Conservation (phyloP, 2,888 invertebrate species). For the Drosophila maculinotata region DNA sequence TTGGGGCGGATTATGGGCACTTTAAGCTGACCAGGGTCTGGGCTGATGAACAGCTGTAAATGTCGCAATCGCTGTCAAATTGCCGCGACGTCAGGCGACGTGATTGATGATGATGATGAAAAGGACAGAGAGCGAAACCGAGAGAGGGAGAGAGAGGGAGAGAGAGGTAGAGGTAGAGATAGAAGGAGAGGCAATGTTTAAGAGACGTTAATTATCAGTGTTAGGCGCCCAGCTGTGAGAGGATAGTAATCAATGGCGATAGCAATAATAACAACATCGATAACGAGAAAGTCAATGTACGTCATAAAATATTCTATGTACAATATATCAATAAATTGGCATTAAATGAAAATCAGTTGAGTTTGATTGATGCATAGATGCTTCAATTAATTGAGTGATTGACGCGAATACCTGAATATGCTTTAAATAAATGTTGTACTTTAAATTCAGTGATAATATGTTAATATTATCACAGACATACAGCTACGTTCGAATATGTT, state of each 20-base stretch:
- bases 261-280: conserved; percentile 24
- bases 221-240: conserved; percentile 43
- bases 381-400: conserved; percentile 52
- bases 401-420: conserved; percentile 26
- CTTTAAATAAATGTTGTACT: background rate
- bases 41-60: conserved; percentile 70
- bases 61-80: conserved; percentile 78
- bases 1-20: conserved; percentile 35
- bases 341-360: conserved; percentile 53
- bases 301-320: conserved; percentile 58
- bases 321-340: conserved; percentile 52
- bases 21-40: conserved; percentile 47
- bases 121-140: background rate
- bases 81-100: conserved; percentile 43
- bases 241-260: conserved; percentile 35
- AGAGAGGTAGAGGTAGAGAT: too few relatives aligned
- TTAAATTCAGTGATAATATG: too few relatives aligned
- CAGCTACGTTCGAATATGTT: too few relatives aligned
- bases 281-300: conserved; percentile 38
- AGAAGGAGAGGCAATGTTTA: too few relatives aligned
- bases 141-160: background rate
- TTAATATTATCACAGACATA: too few relatives aligned
- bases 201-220: conserved; percentile 53
- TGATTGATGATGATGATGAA: conserved; percentile 68
- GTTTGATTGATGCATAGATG: conserved; percentile 67